Evolutionary conservation across 2,113 vertebrate genomes (phyloP), one percentile per base, ranked within the genome.

Genomic region (Oreochromis spilurus): DNA sequence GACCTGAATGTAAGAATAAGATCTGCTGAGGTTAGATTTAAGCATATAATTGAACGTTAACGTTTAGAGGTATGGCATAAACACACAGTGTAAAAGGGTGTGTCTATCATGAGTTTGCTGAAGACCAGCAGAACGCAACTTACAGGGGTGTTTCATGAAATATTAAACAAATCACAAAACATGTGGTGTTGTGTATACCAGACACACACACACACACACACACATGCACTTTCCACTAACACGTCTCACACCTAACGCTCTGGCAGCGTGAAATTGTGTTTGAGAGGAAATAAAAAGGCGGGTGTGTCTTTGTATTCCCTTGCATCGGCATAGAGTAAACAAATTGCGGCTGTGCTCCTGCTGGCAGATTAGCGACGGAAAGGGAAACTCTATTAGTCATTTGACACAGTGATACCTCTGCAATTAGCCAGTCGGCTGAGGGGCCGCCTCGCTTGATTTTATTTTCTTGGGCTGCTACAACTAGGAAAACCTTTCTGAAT

Each of bases 361-460:
- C 87, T 91, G 88, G 91, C 91, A 94, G 92, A 93, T 94, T 89
- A 95, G 93, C 50, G 83, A 82, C 16, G 62, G 91, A 80, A 88
- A 94, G 77, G 88, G 91, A 94, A 94, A 94, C 88, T 93, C 90
- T 90, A 94, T 93, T 95, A 92, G 92, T 91, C 91, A 93, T 94
- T 92, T 95, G 92, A 94, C 92, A 93, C 88, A 92, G 91, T 89
- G 90, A 94, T 93, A 94, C 92, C 91, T 87, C 88, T 48, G 91
- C 93, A 93, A 95, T 95, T 95, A 95, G 87, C 85, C 87, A 89
- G 84, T 55, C 84, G 54, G 80, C 87, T 79, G 67, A 89, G 84
- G 89, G 87, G 81, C 81, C 6, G 70, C 62, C 91, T 82, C 53
- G 57, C 87, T 90, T 21, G 48, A 77, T 38, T 89, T 90, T 91